Conservation (phyloP, 2,113 vertebrate genomes). For the Neomonachus schauinslandi region DNA sequence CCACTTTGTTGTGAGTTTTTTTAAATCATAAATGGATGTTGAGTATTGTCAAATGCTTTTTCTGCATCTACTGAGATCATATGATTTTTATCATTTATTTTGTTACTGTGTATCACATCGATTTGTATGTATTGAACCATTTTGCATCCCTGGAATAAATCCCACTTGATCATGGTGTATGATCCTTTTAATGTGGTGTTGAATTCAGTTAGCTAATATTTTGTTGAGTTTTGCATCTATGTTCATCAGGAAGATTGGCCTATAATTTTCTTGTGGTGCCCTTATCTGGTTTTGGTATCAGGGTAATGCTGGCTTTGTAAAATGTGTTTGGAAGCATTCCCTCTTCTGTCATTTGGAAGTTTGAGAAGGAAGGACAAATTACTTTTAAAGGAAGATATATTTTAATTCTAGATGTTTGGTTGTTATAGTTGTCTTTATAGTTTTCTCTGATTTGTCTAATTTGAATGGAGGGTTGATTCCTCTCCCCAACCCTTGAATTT, state of each 20-base stretch:
- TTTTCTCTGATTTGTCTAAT: slow-evolving; percentile 41
- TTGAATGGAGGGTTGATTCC: background rate
- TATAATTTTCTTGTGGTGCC: background rate
- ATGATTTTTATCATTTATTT: background rate
- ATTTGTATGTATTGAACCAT: background rate
- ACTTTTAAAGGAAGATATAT: background rate
- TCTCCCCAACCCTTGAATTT: background rate
- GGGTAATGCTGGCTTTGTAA: background rate
- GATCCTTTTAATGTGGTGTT: background rate
- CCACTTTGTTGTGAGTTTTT: background rate
- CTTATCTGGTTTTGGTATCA: background rate
- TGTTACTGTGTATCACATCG: background rate
- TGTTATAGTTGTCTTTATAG: background rate
- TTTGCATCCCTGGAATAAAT: background rate
- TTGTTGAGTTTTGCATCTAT: background rate
- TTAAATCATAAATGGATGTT: background rate
- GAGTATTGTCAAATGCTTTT: background rate
- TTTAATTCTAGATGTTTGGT: slow-evolving; percentile 4
- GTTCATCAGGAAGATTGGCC: background rate
- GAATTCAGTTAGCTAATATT: background rate
- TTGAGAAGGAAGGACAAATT: background rate
- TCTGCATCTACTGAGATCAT: background rate
- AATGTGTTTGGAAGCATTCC: background rate
- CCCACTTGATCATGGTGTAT: background rate
- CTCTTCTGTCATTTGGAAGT: background rate